Base-by-base conservation (phyloP, 2,113 vertebrate species). In the Corydoras maculifer region DNA sequence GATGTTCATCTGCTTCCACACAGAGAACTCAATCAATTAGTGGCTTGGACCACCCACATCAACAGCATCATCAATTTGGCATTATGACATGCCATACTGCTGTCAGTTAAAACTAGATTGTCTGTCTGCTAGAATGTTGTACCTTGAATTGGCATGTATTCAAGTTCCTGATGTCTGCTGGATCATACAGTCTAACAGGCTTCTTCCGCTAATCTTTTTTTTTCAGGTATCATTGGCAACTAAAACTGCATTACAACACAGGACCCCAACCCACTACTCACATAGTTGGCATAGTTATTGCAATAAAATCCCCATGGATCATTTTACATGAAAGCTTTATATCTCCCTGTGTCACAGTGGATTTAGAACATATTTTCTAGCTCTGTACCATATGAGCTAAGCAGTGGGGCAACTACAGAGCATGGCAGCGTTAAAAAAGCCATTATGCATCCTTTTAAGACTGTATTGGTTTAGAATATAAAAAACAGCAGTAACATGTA, bases 21-120 rank as follows among this genome's bases (percentile, higher is more conserved):
- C 32, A 65, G 70, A 79, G 75, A 73, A 75, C 79, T 81, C 75
- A 77, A 81, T 81, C 77, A 77, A 77, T 81, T 81, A 81, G 63
- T 32, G 54, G 65, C 61, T 65, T 15, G 50, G 9, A 13, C 58
- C 50, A 58, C 64, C 62, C 59, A 62, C 58, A 49, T 75, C 75
- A 62, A 62, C 35, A 75, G 72, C 77, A 77, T 72, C 74, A 78
- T 81, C 77, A 78, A 73, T 78, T 78, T 74, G 74, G 62, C 74
- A 75, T 78, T 78, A 78, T 64, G 68, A 74, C 54, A 69, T 76
- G 72, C 72, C 77, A 75, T 61, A 9, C 62, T 55, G 73, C 72
- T 72, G 75, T 77, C 79, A 81, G 77, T 79, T 77, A 77, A 70
- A 70, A 68, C 70, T 68, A 78, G 73, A 76, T 76, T 76, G 70